Evolutionary conservation across 2,888 invertebrate species (phyloP).

Genomic region (Epinotia demarniana): DNA sequence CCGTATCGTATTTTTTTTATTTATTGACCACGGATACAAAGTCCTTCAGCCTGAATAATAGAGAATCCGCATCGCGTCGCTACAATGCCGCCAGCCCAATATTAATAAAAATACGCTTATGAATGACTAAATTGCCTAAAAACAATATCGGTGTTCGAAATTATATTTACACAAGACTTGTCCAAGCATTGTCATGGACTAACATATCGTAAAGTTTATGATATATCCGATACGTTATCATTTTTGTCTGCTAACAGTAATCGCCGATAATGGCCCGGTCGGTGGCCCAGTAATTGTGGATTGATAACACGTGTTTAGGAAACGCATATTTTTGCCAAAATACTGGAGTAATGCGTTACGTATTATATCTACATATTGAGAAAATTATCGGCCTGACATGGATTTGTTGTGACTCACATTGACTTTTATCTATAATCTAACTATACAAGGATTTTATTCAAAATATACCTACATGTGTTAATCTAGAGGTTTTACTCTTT

Average conservation of each 20-base stretch:
- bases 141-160: conserved; percentile 56
- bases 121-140: conserved; percentile 39
- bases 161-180: conserved; percentile 77
- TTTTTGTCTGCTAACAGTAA: conserved; percentile 74
- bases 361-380: conserved; percentile 25
- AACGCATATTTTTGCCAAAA: conserved; percentile 45
- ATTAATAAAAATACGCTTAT: conserved; percentile 28
- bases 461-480: not conserved
- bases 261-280: conserved; percentile 68
- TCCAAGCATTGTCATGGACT: conserved; percentile 65
- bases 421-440: not conserved
- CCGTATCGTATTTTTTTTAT: conserved; percentile 13
- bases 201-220: conserved; percentile 75
- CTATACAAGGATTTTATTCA: not conserved
- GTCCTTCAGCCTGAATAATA: too few relatives aligned
- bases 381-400: conserved; percentile 14
- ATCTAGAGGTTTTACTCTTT: not conserved
- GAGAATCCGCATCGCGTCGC: conserved; percentile 7
- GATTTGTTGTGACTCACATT: not conserved
- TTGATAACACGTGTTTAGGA: conserved; percentile 64
- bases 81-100: conserved; percentile 33
- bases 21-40: not conserved
- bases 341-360: conserved; percentile 25
- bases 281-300: conserved; percentile 66
- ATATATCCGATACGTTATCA: conserved; percentile 72